Conservation (phyloP, 2,113 vertebrate species). For the Corythornis cristatus region DNA sequence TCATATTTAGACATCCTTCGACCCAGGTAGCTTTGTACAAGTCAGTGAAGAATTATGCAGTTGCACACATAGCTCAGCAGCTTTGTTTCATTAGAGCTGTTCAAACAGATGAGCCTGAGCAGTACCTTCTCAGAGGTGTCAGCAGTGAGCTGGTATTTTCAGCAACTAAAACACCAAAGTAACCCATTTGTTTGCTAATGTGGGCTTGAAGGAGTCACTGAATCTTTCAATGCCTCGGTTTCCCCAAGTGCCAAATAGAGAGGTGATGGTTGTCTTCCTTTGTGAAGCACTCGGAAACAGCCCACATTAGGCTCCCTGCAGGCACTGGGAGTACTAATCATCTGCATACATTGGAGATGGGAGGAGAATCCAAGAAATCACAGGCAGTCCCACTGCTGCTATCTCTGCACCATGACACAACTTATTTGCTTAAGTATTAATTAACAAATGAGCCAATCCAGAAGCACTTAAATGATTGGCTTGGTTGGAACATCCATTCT, state of each 20-base stretch:
- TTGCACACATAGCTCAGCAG: not conserved
- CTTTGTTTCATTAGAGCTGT: not conserved
- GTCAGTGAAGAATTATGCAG: not conserved
- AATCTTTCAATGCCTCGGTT: not conserved
- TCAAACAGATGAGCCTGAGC: not conserved
- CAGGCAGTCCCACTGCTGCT: not conserved
- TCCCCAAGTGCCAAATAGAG: not conserved
- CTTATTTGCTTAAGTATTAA: constrained; percentile 59
- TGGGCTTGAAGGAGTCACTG: rapidly evolving
- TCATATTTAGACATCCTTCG: not conserved
- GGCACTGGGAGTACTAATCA: rapidly evolving
- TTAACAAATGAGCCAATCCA: constrained; percentile 57
- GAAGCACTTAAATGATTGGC: constrained; percentile 32
- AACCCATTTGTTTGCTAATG: not conserved
- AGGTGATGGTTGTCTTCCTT: not conserved
- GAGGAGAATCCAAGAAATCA: not conserved
- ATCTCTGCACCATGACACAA: not conserved
- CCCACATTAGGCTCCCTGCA: not conserved
- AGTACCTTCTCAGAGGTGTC: not conserved
- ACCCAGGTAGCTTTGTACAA: not conserved
- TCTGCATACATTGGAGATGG: rapidly evolving
- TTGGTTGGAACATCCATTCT: not conserved
- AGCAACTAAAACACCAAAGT: not conserved
- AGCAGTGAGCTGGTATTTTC: not conserved
- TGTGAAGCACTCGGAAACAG: not conserved